Percentiles rank a stretch among this genome's conserved stretches.
Evolutionary conservation across 2,113 vertebrate genomes (phyloP).

Genomic region (Okapia johnstoni): DNA sequence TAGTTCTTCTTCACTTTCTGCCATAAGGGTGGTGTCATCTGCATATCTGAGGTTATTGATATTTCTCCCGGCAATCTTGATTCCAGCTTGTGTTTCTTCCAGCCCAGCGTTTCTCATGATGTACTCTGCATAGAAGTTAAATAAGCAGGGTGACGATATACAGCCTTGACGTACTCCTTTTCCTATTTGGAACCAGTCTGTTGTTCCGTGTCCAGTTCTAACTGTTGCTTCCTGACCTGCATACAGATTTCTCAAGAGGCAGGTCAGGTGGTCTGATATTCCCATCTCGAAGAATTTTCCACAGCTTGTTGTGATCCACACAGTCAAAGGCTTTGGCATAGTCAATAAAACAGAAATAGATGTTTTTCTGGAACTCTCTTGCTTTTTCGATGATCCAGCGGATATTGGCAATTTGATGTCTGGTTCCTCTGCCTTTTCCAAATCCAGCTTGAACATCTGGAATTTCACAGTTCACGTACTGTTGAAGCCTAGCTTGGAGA

Average conservation of each 20-base stretch:
- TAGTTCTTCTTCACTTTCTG: neutral
- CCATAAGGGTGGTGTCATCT: neutral
- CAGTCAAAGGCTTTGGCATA: neutral
- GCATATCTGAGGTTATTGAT: neutral
- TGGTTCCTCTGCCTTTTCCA: neutral
- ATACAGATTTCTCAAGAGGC: neutral
- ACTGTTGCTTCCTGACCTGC: neutral
- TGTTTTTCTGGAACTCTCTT: neutral
- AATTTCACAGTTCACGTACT: neutral
- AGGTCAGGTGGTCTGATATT: neutral
- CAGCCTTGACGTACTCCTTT: neutral
- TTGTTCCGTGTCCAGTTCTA: neutral
- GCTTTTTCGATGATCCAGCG: fast-evolving
- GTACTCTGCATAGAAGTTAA: neutral
- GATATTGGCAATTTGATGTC: neutral
- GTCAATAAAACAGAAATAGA: neutral
- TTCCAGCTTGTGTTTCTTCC: neutral
- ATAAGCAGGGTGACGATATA: neutral
- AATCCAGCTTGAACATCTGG: neutral
- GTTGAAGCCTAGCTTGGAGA: neutral
- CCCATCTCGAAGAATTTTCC: neutral
- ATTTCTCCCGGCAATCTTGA: neutral
- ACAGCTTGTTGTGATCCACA: neutral
- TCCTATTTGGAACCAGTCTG: neutral
- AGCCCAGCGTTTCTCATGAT: neutral